phyloP scores from a whole-genome alignment of 2,113 vertebrate genomes.

The Microcebus murinus region DNA sequence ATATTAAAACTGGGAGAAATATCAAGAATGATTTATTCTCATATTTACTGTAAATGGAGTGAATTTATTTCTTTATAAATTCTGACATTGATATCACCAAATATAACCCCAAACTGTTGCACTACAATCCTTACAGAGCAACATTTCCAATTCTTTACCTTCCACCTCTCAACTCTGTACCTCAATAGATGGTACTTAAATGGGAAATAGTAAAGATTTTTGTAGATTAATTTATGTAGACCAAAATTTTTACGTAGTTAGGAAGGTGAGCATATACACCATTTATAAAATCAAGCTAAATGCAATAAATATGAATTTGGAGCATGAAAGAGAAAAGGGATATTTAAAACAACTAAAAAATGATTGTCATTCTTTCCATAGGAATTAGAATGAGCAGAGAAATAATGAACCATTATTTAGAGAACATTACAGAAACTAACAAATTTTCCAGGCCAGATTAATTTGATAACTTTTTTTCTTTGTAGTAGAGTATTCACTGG shows the following conservation, averaged over 20 bases:
- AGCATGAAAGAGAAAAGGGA: background rate
- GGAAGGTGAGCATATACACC: background rate
- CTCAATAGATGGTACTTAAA: background rate
- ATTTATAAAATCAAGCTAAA: slow-evolving; percentile 51
- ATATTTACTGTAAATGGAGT: background rate
- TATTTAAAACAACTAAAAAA: slow-evolving; percentile 34
- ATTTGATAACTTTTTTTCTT: slow-evolving; percentile 18
- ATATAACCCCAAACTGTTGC: background rate
- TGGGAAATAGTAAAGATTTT: background rate
- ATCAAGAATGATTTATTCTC: background rate
- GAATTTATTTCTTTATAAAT: background rate
- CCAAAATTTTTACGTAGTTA: background rate
- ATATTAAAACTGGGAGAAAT: background rate
- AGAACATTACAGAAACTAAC: background rate
- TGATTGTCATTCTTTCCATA: background rate
- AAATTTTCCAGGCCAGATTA: slow-evolving; percentile 10
- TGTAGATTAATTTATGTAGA: background rate
- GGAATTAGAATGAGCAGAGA: background rate
- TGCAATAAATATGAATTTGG: background rate
- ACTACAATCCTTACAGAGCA: background rate
- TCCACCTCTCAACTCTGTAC: background rate
- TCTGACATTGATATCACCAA: background rate
- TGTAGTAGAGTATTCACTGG: background rate
- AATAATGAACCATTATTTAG: slow-evolving; percentile 51
- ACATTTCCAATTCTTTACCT: background rate